Percentiles rank a stretch among this genome's conserved stretches.
phyloP scores from a whole-genome alignment of 2,113 vertebrate genomes.

The Hirundichthys speculiger region DNA sequence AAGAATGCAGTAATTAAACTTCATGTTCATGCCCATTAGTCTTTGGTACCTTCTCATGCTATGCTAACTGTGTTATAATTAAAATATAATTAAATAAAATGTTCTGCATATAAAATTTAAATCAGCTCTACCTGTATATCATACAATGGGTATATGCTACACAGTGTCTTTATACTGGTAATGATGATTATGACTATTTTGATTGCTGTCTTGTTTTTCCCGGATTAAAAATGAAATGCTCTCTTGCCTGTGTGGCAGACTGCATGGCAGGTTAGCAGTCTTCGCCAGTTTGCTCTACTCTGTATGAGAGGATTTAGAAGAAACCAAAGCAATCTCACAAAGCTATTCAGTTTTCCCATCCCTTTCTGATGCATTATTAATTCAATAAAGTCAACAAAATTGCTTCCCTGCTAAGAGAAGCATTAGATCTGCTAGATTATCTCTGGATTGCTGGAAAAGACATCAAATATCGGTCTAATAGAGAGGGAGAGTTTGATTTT shows the following conservation, averaged over 20 bases:
- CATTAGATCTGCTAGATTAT: not conserved
- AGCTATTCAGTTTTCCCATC: conserved; percentile 25
- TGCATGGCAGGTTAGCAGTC: conserved; percentile 40
- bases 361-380: conserved; percentile 14
- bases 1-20: too few relatives aligned
- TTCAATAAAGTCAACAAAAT: conserved; percentile 13
- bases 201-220: too few relatives aligned
- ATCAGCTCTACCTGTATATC: too few relatives aligned
- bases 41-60: too few relatives aligned
- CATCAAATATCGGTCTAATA: conserved; percentile 1
- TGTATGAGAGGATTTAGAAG: conserved; percentile 56
- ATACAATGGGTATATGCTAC: too few relatives aligned
- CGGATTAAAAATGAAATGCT: too few relatives aligned
- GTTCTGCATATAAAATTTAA: too few relatives aligned
- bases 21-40: too few relatives aligned
- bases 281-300: conserved; percentile 59
- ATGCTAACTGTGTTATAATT: too few relatives aligned
- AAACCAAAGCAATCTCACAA: conserved; percentile 11
- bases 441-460: not conserved
- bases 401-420: not conserved
- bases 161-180: too few relatives aligned
- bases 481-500: not conserved
- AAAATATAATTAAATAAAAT: too few relatives aligned
- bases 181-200: too few relatives aligned
- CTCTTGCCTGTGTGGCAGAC: conserved; percentile 9